Evolutionary conservation across 2,888 invertebrate genomes (phyloP), one percentile per base, ranked within the genome.

Genomic region (Ariolimax columbianus): DNA sequence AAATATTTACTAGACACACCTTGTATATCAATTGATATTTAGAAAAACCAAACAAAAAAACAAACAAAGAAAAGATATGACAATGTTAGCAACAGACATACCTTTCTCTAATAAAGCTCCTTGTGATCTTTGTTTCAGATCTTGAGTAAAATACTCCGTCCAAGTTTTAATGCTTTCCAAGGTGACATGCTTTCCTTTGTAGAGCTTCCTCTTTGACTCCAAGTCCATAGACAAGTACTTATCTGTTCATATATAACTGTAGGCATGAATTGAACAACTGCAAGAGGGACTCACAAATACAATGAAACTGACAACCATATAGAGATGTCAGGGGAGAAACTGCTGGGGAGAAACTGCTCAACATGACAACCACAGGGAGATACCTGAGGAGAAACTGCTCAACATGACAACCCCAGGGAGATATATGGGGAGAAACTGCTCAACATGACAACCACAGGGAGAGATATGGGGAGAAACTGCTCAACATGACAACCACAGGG

Each of bases 201-300:
- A 94, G 19, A 89, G 70, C 81, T 91, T 88, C 78, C 94, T 90
- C 85, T 92, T 93, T 43, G 93, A 92, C 30, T 92, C 91, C n/a
- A 90, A 19, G 0, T 89, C 36, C 92, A 93, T 91, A 7, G 88
- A 89, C 63, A 92, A 78, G 87, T 88, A 93, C 47, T 88, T 91
- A 51, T 91, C 93, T 93, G 90, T 40, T 11, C 33, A 51, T 19
- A 51, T 14, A 51, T 17, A 75, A 17, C 51, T 40, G 23, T 63
- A 63, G 9, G n/a, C 59, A 63, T n/a, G 59, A 63, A 4, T n/a
- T 7, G n/a, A 6, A n/a, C 4, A 63, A n/a, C 55, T 7, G 1
- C n/a, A 63, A 63, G 7, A n/a, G 11, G n/a, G n/a, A 63, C 11
- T 3, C 7, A 63, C n/a, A 63, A n/a, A 63, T n/a, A 63, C 26